phyloP scores from a whole-genome alignment of 1,140 invertebrate species.

The Hylaeus volcanicus region DNA sequence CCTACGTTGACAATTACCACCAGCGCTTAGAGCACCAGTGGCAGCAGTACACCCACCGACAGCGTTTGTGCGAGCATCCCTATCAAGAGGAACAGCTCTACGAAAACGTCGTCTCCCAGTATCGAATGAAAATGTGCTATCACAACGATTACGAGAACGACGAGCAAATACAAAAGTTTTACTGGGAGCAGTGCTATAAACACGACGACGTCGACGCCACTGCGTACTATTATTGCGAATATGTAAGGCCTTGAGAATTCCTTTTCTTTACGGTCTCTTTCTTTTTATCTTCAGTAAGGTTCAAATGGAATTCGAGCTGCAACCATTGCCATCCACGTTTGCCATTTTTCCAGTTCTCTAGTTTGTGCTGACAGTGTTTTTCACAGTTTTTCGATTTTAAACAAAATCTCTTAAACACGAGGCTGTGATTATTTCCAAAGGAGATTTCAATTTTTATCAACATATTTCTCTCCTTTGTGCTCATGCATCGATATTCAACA shows the following conservation, averaged over 20 bases:
- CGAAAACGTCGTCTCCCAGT: slow-evolving; percentile 78
- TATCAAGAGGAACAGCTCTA: slow-evolving; percentile 75
- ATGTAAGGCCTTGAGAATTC: slow-evolving; percentile 70
- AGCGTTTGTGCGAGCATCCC: slow-evolving; percentile 58
- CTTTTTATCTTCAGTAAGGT: background rate
- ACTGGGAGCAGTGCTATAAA: slow-evolving; percentile 79
- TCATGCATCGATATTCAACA: no score
- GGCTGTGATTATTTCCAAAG: no score
- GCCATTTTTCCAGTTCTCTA: no score
- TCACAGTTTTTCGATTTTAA: no score
- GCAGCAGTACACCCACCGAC: slow-evolving; percentile 47
- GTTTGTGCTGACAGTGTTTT: no score
- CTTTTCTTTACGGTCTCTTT: no score
- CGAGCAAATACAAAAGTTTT: slow-evolving; percentile 79
- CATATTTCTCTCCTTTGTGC: no score
- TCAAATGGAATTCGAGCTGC: background rate
- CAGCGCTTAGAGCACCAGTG: slow-evolving; percentile 52
- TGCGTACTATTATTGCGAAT: slow-evolving; percentile 80
- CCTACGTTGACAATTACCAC: slow-evolving; percentile 74
- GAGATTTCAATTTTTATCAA: no score
- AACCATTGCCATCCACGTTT: no score
- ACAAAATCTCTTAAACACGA: no score
- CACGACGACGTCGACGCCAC: slow-evolving; percentile 75
- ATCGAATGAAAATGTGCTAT: slow-evolving; percentile 79
- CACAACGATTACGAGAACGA: slow-evolving; percentile 80